Evolutionary conservation across 1,140 invertebrate genomes (phyloP).

Genomic region (Whitmania pigra): DNA sequence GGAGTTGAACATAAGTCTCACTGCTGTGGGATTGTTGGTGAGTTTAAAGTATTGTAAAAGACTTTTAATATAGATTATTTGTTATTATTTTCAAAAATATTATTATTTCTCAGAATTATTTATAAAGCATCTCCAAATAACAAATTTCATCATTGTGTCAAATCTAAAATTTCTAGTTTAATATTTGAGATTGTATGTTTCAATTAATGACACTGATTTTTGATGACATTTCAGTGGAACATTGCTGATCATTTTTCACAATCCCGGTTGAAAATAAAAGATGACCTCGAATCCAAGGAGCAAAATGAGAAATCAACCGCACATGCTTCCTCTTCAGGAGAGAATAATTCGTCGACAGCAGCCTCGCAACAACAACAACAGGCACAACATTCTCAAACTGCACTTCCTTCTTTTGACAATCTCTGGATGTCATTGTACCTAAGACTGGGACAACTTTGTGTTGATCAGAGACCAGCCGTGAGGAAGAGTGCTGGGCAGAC

Average conservation of each 20-base stretch:
- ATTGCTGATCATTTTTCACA: conserved; percentile 92
- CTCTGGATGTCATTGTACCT: conserved; percentile 90
- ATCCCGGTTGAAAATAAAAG: conserved; percentile 69
- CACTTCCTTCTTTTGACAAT: conserved; percentile 67
- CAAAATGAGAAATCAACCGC: too few species aligned
- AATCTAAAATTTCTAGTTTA: too few species aligned
- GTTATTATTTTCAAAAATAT: not conserved
- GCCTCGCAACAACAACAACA: not conserved
- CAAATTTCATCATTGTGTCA: too few species aligned
- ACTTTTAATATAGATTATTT: too few species aligned
- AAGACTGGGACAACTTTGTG: conserved; percentile 77
- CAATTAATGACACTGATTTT: not conserved
- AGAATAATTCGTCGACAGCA: not conserved
- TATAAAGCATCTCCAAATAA: too few species aligned
- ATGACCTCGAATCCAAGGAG: conserved; percentile 28
- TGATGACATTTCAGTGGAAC: conserved; percentile 65
- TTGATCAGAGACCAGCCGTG: conserved; percentile 84
- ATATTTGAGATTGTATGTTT: not conserved
- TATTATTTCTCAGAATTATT: too few species aligned
- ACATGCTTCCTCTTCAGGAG: too few species aligned
- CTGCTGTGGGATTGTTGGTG: conserved; percentile 88
- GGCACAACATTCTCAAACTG: not conserved
- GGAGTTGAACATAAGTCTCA: conserved; percentile 94
- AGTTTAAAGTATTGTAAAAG: conserved; percentile 12
- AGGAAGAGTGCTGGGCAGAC: conserved; percentile 97